These are phyloP conservation scores for Bucco capensis DNA, from an alignment of 2,113 vertebrate genomes.

Conservation along the genomic window DNA sequence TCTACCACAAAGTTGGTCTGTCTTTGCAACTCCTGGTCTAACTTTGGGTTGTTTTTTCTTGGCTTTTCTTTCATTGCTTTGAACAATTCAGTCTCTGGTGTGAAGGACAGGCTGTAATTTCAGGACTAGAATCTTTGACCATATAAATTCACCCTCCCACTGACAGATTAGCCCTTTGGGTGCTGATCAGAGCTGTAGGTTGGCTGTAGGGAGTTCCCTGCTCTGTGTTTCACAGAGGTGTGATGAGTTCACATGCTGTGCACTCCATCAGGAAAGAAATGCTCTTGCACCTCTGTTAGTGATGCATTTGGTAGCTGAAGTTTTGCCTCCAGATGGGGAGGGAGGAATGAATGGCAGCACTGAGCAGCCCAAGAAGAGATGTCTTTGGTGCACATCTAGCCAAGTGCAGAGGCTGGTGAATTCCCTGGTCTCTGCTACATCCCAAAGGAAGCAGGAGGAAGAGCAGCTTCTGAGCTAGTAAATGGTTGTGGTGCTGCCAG, in stretches of 20 bases:
- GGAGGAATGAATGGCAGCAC: not conserved
- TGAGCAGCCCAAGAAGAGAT: not conserved
- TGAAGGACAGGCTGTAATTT: not conserved
- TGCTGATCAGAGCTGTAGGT: not conserved
- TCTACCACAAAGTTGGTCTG: not conserved
- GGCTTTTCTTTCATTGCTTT: not conserved
- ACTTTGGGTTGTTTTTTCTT: too few relatives aligned
- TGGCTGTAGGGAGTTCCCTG: not conserved
- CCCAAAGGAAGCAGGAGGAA: not conserved
- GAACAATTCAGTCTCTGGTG: not conserved
- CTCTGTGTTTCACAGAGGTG: fast-evolving
- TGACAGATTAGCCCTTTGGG: too few relatives aligned
- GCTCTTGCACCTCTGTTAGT: not conserved
- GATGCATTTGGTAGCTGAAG: not conserved
- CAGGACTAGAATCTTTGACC: not conserved
- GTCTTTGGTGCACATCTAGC: not conserved
- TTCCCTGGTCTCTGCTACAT: not conserved
- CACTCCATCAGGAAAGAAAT: not conserved
- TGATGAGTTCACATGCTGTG: not conserved
- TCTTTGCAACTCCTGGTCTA: not conserved
- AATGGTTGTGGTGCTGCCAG: not conserved
- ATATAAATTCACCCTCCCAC: not conserved
- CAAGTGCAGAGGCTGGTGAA: not conserved
- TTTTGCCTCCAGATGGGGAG: not conserved
- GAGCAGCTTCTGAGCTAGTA: not conserved